These are phyloP conservation scores for Acronicta alni DNA, from an alignment of 2,888 invertebrate genomes.

Conservation along the genomic window DNA sequence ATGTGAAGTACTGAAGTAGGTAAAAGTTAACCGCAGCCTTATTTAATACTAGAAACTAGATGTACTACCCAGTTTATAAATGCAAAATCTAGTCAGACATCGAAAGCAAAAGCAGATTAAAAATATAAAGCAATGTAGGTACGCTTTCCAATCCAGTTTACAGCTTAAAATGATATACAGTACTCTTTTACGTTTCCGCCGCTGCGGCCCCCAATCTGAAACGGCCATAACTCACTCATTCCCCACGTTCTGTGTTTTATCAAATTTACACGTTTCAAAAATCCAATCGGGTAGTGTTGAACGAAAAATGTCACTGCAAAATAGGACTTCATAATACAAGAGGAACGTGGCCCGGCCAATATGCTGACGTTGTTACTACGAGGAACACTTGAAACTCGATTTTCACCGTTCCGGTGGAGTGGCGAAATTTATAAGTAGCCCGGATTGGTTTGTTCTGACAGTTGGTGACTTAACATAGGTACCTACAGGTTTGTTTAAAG, in stretches of 20 bases:
- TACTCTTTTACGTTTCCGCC: constrained; percentile 47
- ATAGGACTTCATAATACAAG: constrained; percentile 85
- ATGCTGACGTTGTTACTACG: constrained; percentile 79
- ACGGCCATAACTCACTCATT: constrained; percentile 66
- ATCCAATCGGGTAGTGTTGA: constrained; percentile 83
- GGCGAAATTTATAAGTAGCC: constrained; percentile 71
- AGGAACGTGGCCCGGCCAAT: constrained; percentile 78
- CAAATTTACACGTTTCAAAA: constrained; percentile 87
- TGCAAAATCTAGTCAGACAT: constrained; percentile 23
- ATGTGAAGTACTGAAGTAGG: too few species aligned
- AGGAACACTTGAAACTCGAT: constrained; percentile 79
- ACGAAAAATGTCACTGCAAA: constrained; percentile 86
- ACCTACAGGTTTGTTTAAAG: not conserved
- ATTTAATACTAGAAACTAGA: too few species aligned
- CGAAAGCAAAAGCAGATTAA: constrained; percentile 23
- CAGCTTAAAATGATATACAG: constrained; percentile 52
- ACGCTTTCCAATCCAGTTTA: constrained; percentile 41
- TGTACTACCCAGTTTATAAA: not conserved
- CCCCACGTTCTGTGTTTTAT: constrained; percentile 75
- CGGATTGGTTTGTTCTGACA: constrained; percentile 50
- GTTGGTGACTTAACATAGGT: constrained; percentile 30
- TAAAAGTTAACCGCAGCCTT: too few species aligned
- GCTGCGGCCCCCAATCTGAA: constrained; percentile 52
- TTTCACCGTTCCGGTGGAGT: constrained; percentile 77
- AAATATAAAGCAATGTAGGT: constrained; percentile 17